Percentiles rank a stretch among this genome's conserved stretches.
phyloP scores from a whole-genome alignment of 2,113 vertebrate genomes.

The Maccullochella peelii region DNA sequence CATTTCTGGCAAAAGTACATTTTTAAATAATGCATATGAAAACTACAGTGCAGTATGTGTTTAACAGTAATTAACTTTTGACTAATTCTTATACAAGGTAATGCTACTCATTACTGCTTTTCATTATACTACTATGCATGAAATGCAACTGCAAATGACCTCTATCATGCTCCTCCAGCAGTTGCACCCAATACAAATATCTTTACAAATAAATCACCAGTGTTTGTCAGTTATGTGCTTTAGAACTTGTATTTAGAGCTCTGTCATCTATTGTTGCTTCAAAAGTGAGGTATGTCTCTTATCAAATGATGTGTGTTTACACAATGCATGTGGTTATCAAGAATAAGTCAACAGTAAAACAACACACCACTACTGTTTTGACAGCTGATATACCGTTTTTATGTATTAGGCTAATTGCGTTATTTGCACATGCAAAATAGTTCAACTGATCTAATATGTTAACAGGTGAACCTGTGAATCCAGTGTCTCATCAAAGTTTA shows the following conservation, averaged over 20 bases:
- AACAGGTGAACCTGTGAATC: background rate
- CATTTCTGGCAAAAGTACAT: background rate
- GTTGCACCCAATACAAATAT: background rate
- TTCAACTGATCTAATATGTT: background rate
- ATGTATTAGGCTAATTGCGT: background rate
- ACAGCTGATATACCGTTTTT: background rate
- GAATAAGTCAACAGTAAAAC: background rate
- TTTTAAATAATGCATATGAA: background rate
- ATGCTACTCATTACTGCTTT: background rate
- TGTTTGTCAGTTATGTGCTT: background rate
- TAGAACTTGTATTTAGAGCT: background rate
- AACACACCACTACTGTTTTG: background rate
- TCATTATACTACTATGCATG: too few species aligned
- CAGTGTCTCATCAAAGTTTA: background rate
- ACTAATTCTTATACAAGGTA: background rate
- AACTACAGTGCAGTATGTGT: background rate
- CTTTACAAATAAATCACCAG: background rate
- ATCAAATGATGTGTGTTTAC: background rate
- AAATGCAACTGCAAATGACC: background rate
- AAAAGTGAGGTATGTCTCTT: background rate
- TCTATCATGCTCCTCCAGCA: background rate
- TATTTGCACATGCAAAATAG: background rate
- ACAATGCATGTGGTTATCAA: background rate
- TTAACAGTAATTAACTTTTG: background rate
- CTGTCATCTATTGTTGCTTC: background rate